phyloP scores from a whole-genome alignment of 2,797 vertebrate genomes.

The Sebastes hopkinsi region DNA sequence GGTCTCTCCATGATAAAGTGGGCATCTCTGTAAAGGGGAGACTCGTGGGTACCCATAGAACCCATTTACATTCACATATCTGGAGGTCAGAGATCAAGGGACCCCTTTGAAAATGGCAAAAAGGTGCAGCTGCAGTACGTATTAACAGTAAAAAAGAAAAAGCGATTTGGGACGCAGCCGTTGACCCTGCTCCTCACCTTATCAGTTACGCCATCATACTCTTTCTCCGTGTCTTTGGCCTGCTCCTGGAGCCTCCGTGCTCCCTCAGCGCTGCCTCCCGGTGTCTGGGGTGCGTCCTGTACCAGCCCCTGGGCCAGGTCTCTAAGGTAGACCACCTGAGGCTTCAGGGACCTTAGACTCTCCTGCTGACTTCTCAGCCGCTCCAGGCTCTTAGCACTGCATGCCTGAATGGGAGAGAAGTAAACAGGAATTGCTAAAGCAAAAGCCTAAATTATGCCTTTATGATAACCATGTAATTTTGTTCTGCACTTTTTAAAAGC shows the following conservation, averaged over 20 bases:
- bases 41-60: too few species aligned
- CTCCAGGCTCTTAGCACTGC: slow-evolving; percentile 96
- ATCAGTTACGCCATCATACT: slow-evolving; percentile 85
- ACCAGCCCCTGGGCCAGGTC: slow-evolving; percentile 91
- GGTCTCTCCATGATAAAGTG: too few species aligned
- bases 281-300: slow-evolving; percentile 89
- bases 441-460: not conserved
- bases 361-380: slow-evolving; percentile 92
- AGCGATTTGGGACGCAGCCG: not conserved
- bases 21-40: too few species aligned
- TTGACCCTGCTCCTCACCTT: slow-evolving; percentile 76
- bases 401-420: slow-evolving; percentile 80
- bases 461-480: not conserved
- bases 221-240: slow-evolving; percentile 85
- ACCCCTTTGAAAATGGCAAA: too few species aligned
- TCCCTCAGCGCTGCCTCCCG: slow-evolving; percentile 73
- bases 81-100: too few species aligned
- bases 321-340: slow-evolving; percentile 92
- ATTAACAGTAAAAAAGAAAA: not conserved
- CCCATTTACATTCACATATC: too few species aligned
- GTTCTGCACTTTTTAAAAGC: not conserved
- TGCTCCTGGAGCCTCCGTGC: slow-evolving; percentile 86
- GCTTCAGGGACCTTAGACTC: slow-evolving; percentile 87
- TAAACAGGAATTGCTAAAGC: not conserved
- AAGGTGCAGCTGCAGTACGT: too few species aligned